Evolutionary conservation across 2,888 invertebrate species (phyloP).

Genomic region (Gonocerus acuteangulatus): DNA sequence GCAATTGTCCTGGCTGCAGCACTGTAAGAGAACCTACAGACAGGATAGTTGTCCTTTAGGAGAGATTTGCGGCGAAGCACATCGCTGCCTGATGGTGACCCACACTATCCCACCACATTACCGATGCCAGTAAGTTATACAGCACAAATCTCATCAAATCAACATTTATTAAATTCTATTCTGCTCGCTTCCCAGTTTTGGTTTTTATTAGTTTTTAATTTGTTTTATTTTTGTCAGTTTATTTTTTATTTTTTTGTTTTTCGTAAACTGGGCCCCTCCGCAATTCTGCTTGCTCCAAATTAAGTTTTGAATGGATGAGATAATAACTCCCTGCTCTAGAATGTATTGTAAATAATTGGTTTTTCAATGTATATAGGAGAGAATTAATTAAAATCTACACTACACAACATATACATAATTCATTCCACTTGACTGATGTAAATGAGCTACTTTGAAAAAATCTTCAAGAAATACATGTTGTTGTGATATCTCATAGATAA

Average conservation of each 20-base stretch:
- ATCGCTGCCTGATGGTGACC: constrained; percentile 5
- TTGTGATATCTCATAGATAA: no score
- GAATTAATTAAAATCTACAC: no score
- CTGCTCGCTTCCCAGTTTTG: constrained; percentile 24
- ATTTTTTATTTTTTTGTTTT: constrained; percentile 9
- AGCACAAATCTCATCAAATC: not conserved
- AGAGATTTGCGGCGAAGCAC: not conserved
- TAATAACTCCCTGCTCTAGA: not conserved
- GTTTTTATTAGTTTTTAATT: constrained; percentile 8
- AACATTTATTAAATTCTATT: not conserved
- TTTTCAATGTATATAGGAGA: no score
- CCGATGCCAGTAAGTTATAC: constrained; percentile 8
- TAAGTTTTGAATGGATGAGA: not conserved
- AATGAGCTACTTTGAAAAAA: no score
- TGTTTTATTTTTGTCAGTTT: constrained; percentile 3
- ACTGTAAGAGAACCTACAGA: no score
- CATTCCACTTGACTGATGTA: no score
- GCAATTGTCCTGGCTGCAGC: no score
- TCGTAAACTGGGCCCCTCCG: constrained; percentile 21
- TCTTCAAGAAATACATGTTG: no score
- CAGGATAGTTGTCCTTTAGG: no score
- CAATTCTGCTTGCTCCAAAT: constrained; percentile 18
- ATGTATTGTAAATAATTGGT: no score
- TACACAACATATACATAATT: no score
- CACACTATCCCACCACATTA: not conserved